Conservation (phyloP, 2,888 invertebrate genomes). For the Ctena decussata region DNA sequence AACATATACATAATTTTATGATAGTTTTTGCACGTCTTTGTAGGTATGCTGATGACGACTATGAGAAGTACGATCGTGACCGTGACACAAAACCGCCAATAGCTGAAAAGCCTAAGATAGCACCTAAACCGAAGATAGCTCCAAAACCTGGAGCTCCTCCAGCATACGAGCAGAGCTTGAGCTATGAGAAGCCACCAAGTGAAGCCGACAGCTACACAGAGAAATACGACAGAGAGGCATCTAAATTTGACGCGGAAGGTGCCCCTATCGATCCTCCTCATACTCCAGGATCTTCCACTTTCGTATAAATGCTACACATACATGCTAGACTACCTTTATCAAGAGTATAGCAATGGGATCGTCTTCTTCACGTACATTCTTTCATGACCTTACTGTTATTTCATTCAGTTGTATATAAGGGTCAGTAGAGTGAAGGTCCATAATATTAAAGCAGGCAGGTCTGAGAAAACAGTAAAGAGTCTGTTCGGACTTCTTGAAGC, state of each 20-base stretch:
- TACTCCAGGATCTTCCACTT: constrained; percentile 37
- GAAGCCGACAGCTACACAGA: constrained; percentile 30
- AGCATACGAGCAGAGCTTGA: constrained; percentile 26
- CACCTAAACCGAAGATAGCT: background rate
- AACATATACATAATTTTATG: background rate
- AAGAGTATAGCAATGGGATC: no score
- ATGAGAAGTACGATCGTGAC: constrained; percentile 20
- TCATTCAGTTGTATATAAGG: no score
- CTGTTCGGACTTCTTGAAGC: no score
- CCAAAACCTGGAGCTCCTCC: background rate
- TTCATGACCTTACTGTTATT: no score
- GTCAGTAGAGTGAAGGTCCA: no score
- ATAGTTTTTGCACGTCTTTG: background rate
- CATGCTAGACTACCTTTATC: no score
- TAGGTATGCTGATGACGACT: constrained; percentile 37
- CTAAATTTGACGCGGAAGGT: constrained; percentile 76
- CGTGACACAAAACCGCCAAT: background rate
- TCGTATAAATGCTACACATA: constrained; percentile 30
- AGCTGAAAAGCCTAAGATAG: constrained; percentile 13
- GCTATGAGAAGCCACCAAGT: constrained; percentile 39
- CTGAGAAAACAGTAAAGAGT: no score
- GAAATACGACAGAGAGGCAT: constrained; percentile 67
- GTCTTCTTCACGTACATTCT: no score
- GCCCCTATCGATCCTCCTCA: constrained; percentile 42
- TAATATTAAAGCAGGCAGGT: no score